Conservation (phyloP, 1,140 invertebrate species). For the Procambarus clarkii region DNA sequence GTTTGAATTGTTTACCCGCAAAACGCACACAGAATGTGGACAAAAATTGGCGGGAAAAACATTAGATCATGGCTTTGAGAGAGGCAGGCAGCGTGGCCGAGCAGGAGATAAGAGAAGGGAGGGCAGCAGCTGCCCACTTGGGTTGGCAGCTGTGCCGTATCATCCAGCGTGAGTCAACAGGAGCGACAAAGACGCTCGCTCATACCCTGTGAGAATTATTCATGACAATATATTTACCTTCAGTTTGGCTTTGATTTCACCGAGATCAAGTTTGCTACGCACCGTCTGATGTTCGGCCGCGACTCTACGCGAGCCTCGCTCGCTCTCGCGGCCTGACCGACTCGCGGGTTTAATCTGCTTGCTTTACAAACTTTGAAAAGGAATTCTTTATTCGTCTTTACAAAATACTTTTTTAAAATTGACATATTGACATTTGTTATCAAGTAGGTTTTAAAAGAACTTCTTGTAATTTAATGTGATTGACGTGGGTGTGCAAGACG, state of each 20-base stretch:
- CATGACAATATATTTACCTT: conserved; percentile 66
- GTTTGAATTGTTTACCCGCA: too few relatives aligned
- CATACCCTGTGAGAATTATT: conserved; percentile 57
- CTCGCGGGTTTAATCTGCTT: too few relatives aligned
- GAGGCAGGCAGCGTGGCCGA: neutral
- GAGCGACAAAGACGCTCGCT: conserved; percentile 40
- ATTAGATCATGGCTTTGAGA: neutral
- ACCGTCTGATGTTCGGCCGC: conserved; percentile 32
- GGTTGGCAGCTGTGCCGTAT: conserved; percentile 46
- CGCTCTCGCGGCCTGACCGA: too few relatives aligned
- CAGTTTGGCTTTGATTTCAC: conserved; percentile 55
- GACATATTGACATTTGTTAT: too few relatives aligned
- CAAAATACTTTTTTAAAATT: too few relatives aligned
- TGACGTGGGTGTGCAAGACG: too few relatives aligned
- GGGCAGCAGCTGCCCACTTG: neutral
- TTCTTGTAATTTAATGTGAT: too few relatives aligned
- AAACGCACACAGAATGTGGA: too few relatives aligned
- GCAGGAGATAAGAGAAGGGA: neutral
- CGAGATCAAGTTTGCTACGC: conserved; percentile 49
- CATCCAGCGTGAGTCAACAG: conserved; percentile 50
- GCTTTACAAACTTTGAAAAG: too few relatives aligned
- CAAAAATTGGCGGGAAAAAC: too few relatives aligned
- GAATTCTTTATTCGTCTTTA: too few relatives aligned
- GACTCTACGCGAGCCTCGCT: neutral
- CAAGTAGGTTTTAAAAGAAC: too few relatives aligned